Conservation (phyloP, 2,888 invertebrate genomes). For the Drosophila prostipennis region DNA sequence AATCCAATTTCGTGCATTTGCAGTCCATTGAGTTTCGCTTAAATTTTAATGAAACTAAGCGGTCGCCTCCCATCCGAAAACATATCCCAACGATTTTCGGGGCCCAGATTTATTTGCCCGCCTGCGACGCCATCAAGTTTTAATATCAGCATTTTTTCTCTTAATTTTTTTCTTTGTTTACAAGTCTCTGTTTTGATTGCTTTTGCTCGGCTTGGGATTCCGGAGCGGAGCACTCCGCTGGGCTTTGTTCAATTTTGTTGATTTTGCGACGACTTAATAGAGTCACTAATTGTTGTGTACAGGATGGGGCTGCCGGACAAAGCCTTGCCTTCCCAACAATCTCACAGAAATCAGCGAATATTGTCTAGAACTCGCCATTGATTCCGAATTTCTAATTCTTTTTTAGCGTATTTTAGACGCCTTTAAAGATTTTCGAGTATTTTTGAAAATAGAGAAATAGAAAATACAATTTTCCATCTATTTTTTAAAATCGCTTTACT, state of each 20-base stretch:
- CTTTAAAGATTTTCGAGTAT: too few relatives aligned
- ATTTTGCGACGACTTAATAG: conserved; percentile 56
- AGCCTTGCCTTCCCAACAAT: conserved; percentile 22
- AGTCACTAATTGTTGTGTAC: conserved; percentile 68
- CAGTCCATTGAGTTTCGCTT: conserved; percentile 75
- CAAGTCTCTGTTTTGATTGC: conserved; percentile 62
- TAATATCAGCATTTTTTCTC: conserved; percentile 59
- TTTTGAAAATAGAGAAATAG: too few relatives aligned
- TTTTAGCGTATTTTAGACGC: too few relatives aligned
- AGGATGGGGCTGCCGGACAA: neutral
- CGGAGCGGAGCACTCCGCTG: conserved; percentile 26
- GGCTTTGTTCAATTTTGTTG: conserved; percentile 63
- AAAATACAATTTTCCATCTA: too few relatives aligned
- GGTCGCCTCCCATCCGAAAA: conserved; percentile 9
- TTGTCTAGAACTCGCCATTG: conserved; percentile 3
- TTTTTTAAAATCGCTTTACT: too few relatives aligned
- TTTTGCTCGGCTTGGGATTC: conserved; percentile 41
- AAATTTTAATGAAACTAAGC: conserved; percentile 67
- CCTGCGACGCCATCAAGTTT: conserved; percentile 70
- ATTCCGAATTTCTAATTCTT: too few relatives aligned
- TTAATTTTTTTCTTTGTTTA: conserved; percentile 55
- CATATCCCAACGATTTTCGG: conserved; percentile 44
- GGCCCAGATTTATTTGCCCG: conserved; percentile 34
- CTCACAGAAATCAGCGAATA: conserved; percentile 7
- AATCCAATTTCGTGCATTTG: conserved; percentile 66